phyloP scores from a whole-genome alignment of 2,888 invertebrate species.

The Lordiphosa andalusiaca region DNA sequence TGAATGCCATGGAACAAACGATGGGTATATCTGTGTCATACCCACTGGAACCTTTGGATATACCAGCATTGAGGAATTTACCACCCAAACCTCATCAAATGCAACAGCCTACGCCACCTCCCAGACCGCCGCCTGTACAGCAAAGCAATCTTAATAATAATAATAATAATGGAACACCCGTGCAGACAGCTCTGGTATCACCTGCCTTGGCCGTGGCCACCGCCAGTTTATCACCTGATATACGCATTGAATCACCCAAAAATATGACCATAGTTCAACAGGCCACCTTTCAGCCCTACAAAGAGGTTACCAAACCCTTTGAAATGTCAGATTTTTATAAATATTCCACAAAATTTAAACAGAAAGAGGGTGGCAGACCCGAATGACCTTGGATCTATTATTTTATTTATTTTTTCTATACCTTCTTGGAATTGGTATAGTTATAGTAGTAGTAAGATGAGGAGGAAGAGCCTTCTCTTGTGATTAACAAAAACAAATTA shows the following conservation, averaged over 20 bases:
- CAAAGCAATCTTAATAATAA: conserved; percentile 24
- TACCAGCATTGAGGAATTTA: conserved; percentile 47
- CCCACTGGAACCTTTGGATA: conserved; percentile 56
- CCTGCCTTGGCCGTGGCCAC: conserved; percentile 43
- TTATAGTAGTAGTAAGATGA: not conserved
- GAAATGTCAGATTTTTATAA: conserved; percentile 99
- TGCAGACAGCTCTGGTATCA: conserved; percentile 50
- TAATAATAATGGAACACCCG: conserved; percentile 19
- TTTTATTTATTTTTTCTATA: not conserved
- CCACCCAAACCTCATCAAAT: conserved; percentile 67
- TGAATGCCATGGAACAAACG: conserved; percentile 72
- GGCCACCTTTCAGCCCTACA: conserved; percentile 93
- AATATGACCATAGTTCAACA: conserved; percentile 92
- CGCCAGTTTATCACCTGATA: conserved; percentile 76
- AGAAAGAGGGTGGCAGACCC: conserved; percentile 80
- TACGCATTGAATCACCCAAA: conserved; percentile 88
- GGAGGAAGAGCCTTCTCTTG: conserved; percentile 14
- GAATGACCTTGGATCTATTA: conserved; percentile 45
- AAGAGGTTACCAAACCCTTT: conserved; percentile 97
- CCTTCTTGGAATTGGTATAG: conserved; percentile 11
- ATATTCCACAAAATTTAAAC: conserved; percentile 95
- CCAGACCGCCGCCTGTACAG: conserved; percentile 59
- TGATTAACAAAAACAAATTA: conserved; percentile 37
- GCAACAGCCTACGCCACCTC: conserved; percentile 61
- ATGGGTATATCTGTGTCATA: conserved; percentile 63